Evolutionary conservation across 2,888 invertebrate species (phyloP), one percentile per base, ranked within the genome.

Genomic region (Melieria picta): DNA sequence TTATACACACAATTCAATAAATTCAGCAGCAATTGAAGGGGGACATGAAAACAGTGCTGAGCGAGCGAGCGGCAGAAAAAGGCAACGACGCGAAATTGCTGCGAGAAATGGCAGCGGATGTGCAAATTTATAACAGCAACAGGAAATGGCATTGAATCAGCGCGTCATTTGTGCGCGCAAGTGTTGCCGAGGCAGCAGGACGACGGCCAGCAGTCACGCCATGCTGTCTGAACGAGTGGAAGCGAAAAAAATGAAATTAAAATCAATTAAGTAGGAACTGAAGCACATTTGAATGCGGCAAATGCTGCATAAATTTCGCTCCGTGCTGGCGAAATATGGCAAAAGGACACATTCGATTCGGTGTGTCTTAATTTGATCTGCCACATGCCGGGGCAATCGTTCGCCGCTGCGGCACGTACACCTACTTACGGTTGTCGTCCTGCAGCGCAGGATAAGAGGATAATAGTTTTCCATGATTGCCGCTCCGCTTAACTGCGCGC

Each of bases 241-340:
- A 13, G 47, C 52, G 43, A 65, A 68, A 73, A 69, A 74, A 71
- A 57, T 63, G 50, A 63, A 69, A 80, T 80, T 81, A 78, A 81
- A 82, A 82, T 82, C 82, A 82, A 82, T 82, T 82, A 82, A 82
- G 80, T 78, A 80, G 80, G 81, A 82, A 81, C 82, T 66, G 76
- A 63, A 70, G 72, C 74, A 67, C 68, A 76, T 74, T 76, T 74
- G 62, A 69, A 69, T 69, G 63, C 69, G 30, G 47, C 62, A 63
- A 62, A 63, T 69, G 62, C 62, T 47, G 63, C 69, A 69, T 69
- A 69, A 16, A 47, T 63, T 69, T 56, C 13, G 48, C n/a, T 61
- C 11, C 11, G 11, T 13, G 52, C 52, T 7, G 30, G 30, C 13
- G 52, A 52, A 52, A n/a, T 52, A 52, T 52, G 52, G 52, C 13